Conservation (phyloP, 2,113 vertebrate genomes). For the Hydrochoerus hydrochaeris region DNA sequence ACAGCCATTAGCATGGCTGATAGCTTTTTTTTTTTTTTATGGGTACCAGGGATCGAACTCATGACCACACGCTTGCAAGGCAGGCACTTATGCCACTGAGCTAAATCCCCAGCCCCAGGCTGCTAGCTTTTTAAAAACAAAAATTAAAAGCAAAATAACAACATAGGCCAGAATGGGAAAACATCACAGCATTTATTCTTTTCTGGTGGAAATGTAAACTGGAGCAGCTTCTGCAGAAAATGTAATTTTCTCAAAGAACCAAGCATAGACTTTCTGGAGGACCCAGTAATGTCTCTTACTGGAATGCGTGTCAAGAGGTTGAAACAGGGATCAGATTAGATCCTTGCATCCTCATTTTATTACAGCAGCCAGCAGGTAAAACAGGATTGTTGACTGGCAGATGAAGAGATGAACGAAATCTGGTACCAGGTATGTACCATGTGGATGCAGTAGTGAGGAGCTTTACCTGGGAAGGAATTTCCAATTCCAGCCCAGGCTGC, state of each 20-base stretch:
- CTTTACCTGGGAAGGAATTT: neutral
- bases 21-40: too few relatives aligned
- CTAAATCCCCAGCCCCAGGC: too few relatives aligned
- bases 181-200: neutral
- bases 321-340: neutral
- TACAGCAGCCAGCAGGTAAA: neutral
- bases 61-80: too few relatives aligned
- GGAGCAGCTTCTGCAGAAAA: neutral
- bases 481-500: neutral
- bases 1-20: neutral
- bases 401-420: too few relatives aligned
- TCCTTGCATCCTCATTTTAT: neutral
- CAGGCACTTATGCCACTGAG: too few relatives aligned
- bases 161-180: neutral
- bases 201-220: neutral
- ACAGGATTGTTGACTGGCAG: too few relatives aligned
- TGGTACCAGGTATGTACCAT: fast-evolving
- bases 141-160: neutral
- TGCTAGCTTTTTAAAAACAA: neutral
- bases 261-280: neutral
- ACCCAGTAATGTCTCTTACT: neutral
- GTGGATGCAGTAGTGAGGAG: neutral
- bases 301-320: too few relatives aligned
- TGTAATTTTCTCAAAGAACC: neutral
- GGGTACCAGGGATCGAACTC: too few relatives aligned